phyloP scores from a whole-genome alignment of 2,797 vertebrate species.

The Sphenodon punctatus region DNA sequence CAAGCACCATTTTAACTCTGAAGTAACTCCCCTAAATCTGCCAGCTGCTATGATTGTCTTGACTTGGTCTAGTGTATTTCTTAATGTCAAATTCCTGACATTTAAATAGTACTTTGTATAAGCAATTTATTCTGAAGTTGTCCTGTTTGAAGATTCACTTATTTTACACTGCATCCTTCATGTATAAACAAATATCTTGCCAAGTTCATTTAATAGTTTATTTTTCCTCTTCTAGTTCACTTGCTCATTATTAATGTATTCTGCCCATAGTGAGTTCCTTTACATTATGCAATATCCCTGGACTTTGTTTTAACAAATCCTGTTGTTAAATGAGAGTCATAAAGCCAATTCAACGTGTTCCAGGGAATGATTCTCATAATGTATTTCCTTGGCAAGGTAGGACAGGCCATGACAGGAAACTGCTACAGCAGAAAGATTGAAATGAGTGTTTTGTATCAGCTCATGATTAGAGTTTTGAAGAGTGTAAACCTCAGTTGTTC shows the following conservation, averaged over 20 bases:
- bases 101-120: background rate
- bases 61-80: background rate
- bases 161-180: background rate
- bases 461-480: slow-evolving; percentile 13
- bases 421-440: slow-evolving; percentile 8
- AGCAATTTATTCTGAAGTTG: background rate
- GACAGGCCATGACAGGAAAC: slow-evolving; percentile 71
- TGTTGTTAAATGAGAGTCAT: slow-evolving; percentile 30
- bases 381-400: slow-evolving; percentile 52
- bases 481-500: slow-evolving; percentile 10
- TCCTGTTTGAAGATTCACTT: background rate
- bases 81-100: background rate
- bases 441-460: slow-evolving; percentile 42
- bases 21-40: background rate
- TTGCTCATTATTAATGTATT: background rate
- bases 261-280: slow-evolving; percentile 48
- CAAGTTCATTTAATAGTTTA: slow-evolving; percentile 11
- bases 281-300: background rate
- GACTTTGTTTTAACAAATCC: slow-evolving; percentile 27
- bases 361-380: slow-evolving; percentile 44
- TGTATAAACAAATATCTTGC: slow-evolving; percentile 7
- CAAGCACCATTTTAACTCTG: background rate
- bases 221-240: background rate
- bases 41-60: background rate
- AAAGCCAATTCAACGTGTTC: slow-evolving; percentile 50